Base-by-base conservation (phyloP, 2,113 vertebrate species). In the Spea bombifrons region DNA sequence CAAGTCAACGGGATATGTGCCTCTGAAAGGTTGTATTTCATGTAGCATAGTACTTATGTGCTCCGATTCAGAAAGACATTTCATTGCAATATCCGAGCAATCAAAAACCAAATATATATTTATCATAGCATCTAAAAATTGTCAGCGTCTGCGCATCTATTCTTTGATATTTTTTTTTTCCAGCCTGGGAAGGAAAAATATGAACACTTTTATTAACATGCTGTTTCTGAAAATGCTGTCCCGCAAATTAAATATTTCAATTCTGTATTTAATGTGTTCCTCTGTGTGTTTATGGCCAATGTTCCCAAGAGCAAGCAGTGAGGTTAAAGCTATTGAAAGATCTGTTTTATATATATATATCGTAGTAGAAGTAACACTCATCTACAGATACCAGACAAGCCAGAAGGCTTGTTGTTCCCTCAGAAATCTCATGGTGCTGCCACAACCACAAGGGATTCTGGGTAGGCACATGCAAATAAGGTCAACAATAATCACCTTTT, bases 101-200 rank as follows among this genome's bases (percentile, higher is more conserved):
- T 79, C 63, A 66, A 79, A 73, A 73, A 30, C 68, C 45, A 79
- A 79, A 73, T 79, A 66, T 66, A 79, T 79, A 79, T 73, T 79
- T 79, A 73, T 79, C 77, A 79, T 66, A 46, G 7, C 61, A 63
- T 66, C 47, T 79, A 48, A 79, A 44, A 57, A 73, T 48, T 79
- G 77, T 73, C 70, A 73, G 70, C 8, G 30, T 3, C 61, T 15
- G 70, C 49, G 66, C 64, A 66, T 66, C 9, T 10, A 1, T 52
- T 10, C 6, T 52, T 52, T 7, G 9, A 10, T n/a, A n/a, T 52
- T 47, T 30, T 3, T 66, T 43, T 57, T 78, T 61, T 49, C 47
- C 55, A 9, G 61, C 48, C 9, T 66, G 16, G 50, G 69, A 71
- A 71, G 43, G 68, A 6, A 44, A 44, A 47, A 71, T 47, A 53